Percentiles rank a stretch among this genome's conserved stretches.
These are phyloP conservation scores for Clunio marinus DNA, from an alignment of 2,888 invertebrate species.

Conservation along the genomic window DNA sequence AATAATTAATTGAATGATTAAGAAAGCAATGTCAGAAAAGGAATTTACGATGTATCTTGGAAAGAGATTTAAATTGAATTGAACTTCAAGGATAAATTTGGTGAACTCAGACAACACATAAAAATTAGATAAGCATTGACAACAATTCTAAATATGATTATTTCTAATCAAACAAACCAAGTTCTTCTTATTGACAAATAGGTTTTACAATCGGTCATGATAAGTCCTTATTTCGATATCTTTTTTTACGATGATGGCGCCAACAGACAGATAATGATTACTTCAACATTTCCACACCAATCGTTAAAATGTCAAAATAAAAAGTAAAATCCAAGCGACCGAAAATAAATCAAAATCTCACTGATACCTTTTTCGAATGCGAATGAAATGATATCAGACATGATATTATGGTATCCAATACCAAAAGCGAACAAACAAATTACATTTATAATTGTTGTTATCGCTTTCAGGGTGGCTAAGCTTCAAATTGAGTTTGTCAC, in stretches of 20 bases:
- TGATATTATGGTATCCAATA: conserved; percentile 19
- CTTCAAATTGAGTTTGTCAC: no score
- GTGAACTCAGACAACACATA: no score
- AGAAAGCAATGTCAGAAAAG: no score
- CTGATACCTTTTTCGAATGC: no score
- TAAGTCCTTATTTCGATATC: conserved; percentile 25
- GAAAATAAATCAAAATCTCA: conserved; percentile 23
- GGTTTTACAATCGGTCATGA: conserved; percentile 37
- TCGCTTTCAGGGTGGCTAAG: neutral
- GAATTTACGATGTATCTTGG: no score
- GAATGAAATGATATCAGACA: neutral
- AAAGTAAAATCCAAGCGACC: neutral
- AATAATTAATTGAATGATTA: no score
- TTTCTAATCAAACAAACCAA: neutral
- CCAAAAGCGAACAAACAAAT: conserved; percentile 34
- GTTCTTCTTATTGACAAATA: conserved; percentile 30
- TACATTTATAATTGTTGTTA: conserved; percentile 34
- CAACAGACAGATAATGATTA: conserved; percentile 34
- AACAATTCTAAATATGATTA: neutral
- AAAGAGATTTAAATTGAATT: no score
- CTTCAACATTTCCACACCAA: conserved; percentile 8
- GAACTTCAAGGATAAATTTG: no score
- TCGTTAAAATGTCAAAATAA: neutral
- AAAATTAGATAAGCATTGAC: no score
- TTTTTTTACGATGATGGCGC: conserved; percentile 35